Conservation (phyloP, 2,797 vertebrate species). For the Crossoptilon crossoptilon region DNA sequence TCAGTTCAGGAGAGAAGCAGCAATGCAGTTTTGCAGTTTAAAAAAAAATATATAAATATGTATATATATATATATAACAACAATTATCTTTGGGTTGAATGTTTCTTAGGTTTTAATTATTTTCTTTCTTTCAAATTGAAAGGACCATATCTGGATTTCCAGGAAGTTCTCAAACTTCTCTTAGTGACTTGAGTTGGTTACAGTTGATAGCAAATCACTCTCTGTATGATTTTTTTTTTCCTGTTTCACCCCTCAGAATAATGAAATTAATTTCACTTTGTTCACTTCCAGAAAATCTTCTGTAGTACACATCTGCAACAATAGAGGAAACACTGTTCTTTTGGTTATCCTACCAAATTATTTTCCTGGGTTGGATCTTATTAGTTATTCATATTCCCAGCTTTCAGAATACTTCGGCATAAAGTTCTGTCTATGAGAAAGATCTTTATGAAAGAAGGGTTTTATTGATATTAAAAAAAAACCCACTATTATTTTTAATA, state of each 20-base stretch:
- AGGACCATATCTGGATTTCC: not conserved
- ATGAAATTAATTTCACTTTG: not conserved
- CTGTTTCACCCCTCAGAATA: not conserved
- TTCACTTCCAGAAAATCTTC: not conserved
- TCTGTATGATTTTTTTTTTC: not conserved
- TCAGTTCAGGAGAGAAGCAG: not conserved
- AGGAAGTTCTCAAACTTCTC: not conserved
- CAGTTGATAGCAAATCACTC: not conserved
- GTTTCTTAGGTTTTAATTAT: not conserved
- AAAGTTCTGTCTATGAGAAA: not conserved
- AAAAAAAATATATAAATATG: not conserved
- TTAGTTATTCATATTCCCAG: slow-evolving; percentile 25
- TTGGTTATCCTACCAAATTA: slow-evolving; percentile 8
- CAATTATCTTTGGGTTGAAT: not conserved
- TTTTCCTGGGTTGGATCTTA: not conserved
- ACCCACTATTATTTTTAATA: not conserved
- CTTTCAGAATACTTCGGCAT: not conserved
- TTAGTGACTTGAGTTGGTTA: not conserved
- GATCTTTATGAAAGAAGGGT: not conserved
- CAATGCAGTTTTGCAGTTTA: not conserved
- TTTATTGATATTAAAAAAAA: not conserved
- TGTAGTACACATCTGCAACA: not conserved
- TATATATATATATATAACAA: too few species aligned
- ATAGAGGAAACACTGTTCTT: slow-evolving; percentile 16
- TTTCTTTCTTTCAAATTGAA: not conserved